Conservation (phyloP, 2,113 vertebrate genomes). For the Piaya cayana region DNA sequence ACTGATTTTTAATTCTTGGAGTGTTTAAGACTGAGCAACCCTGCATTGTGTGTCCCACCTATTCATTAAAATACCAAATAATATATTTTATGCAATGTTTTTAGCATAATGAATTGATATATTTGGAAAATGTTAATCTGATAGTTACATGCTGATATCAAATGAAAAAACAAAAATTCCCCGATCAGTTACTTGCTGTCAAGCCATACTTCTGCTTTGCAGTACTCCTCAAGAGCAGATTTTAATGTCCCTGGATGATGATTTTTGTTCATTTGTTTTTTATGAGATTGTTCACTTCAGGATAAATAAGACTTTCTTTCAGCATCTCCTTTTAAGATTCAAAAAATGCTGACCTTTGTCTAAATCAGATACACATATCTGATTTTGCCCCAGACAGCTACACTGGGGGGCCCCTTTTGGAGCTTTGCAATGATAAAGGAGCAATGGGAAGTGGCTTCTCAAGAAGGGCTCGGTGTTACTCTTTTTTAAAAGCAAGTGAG, state of each 20-base stretch:
- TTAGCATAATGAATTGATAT: not conserved
- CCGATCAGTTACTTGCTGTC: not conserved
- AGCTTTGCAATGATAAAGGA: not conserved
- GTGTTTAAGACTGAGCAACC: not conserved
- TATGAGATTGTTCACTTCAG: not conserved
- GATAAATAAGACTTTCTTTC: not conserved
- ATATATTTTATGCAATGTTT: not conserved
- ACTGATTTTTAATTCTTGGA: not conserved
- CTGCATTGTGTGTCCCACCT: not conserved
- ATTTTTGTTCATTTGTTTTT: constrained; percentile 39
- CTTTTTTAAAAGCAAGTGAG: not conserved
- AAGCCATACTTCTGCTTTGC: not conserved
- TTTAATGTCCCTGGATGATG: not conserved
- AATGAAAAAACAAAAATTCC: not conserved
- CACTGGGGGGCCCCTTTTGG: not conserved
- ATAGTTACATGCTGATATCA: not conserved
- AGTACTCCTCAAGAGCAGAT: not conserved
- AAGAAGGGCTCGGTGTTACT: not conserved
- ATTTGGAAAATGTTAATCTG: not conserved
- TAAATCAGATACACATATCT: not conserved
- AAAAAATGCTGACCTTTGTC: not conserved
- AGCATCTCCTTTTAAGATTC: not conserved
- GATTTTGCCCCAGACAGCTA: not conserved
- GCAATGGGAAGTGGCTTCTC: not conserved
- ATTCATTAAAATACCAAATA: not conserved